phyloP scores from a whole-genome alignment of 30 jellyfish, hydroid and myxozoan genomes.

The Pelagia noctiluca region DNA sequence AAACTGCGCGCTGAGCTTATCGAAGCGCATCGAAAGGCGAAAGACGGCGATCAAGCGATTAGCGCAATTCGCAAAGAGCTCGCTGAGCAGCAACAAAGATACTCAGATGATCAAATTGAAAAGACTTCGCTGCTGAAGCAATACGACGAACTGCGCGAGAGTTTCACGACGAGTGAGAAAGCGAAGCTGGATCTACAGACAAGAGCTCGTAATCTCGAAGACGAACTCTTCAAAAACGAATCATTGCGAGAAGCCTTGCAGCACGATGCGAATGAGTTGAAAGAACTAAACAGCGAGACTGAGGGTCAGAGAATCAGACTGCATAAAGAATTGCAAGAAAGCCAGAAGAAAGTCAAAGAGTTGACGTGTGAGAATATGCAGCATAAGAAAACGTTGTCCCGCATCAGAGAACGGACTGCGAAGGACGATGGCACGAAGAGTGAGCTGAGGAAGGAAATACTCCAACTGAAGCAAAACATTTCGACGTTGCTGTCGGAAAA shows the following conservation, averaged over 20 bases:
- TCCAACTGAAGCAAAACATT: slow-evolving; percentile 53
- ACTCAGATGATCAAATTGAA: slow-evolving; percentile 53
- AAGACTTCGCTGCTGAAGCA: slow-evolving; percentile 56
- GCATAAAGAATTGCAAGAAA: slow-evolving; percentile 46
- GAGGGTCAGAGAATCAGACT: slow-evolving; percentile 35
- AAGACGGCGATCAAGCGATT: slow-evolving; percentile 38
- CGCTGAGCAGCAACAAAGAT: slow-evolving; percentile 37
- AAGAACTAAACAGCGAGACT: slow-evolving; percentile 44
- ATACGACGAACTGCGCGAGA: slow-evolving; percentile 60
- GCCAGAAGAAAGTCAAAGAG: slow-evolving; percentile 22
- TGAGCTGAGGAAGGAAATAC: slow-evolving; percentile 54
- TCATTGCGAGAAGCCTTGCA: slow-evolving; percentile 51
- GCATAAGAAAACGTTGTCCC: slow-evolving; percentile 35
- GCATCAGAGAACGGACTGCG: slow-evolving; percentile 44
- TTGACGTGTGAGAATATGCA: slow-evolving; percentile 29
- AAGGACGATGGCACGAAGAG: slow-evolving; percentile 57
- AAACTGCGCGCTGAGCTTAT: slow-evolving; percentile 63
- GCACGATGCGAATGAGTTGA: slow-evolving; percentile 65
- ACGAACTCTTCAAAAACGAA: slow-evolving; percentile 49
- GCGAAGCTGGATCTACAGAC: slow-evolving; percentile 63
- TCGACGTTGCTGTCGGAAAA: slow-evolving; percentile 52
- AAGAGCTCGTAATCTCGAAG: slow-evolving; percentile 32
- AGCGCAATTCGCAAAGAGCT: slow-evolving; percentile 42
- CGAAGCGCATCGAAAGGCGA: slow-evolving; percentile 53
- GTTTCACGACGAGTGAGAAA: slow-evolving; percentile 43